Conservation (phyloP, 2,888 invertebrate genomes). For the Colletes collaris region DNA sequence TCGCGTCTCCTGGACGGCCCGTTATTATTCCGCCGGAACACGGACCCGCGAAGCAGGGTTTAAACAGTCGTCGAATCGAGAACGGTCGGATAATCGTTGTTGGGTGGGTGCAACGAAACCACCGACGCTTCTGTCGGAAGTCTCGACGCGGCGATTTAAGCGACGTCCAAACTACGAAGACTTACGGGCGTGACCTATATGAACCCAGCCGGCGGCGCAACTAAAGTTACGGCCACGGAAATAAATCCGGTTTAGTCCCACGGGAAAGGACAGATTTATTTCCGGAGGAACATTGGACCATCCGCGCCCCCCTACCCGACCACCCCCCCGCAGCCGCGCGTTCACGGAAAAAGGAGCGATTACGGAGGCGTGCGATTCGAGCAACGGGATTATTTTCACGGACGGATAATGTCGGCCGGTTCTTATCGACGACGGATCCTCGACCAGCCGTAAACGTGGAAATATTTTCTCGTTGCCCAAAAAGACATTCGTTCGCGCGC, state of each 20-base stretch:
- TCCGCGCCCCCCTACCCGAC: slow-evolving; percentile 19
- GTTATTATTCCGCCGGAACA: too few species aligned
- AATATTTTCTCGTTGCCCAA: neutral
- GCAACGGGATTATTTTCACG: slow-evolving; percentile 53
- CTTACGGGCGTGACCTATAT: slow-evolving; percentile 66
- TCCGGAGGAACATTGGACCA: slow-evolving; percentile 56
- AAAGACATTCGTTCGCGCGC: too few species aligned
- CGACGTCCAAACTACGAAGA: slow-evolving; percentile 66
- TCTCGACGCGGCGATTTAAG: slow-evolving; percentile 61
- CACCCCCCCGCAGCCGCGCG: slow-evolving; percentile 7
- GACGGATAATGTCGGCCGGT: slow-evolving; percentile 38
- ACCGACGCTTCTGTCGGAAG: slow-evolving; percentile 42
- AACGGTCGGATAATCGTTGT: slow-evolving; percentile 41
- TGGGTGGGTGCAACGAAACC: slow-evolving; percentile 25
- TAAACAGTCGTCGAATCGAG: slow-evolving; percentile 12
- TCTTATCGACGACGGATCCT: slow-evolving; percentile 40
- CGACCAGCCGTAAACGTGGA: neutral
- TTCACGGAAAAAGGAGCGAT: slow-evolving; percentile 49
- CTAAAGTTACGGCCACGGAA: slow-evolving; percentile 65
- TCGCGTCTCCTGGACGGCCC: too few species aligned
- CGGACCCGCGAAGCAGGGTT: neutral
- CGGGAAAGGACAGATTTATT: slow-evolving; percentile 70
- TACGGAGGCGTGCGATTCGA: slow-evolving; percentile 42
- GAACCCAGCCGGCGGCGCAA: slow-evolving; percentile 52
- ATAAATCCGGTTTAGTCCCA: slow-evolving; percentile 71